Conservation (phyloP, 2,888 invertebrate species). For the Cyaniris semiargus region DNA sequence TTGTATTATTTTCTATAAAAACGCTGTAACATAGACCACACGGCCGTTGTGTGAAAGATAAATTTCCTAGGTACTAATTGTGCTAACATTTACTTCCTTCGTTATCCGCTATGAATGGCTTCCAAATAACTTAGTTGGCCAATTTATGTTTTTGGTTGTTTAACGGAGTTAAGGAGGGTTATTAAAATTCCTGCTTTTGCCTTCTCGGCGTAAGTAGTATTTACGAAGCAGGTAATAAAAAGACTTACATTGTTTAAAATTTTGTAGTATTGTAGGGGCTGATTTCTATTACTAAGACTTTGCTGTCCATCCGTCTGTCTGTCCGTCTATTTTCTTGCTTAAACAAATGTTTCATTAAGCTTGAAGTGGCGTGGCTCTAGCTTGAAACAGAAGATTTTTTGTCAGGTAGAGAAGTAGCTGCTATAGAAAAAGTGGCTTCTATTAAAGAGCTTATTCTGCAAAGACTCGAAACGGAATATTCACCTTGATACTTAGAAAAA, state of each 20-base stretch:
- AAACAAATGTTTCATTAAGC: too few species aligned
- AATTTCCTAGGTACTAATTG: conserved; percentile 26
- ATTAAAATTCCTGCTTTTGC: conserved; percentile 9
- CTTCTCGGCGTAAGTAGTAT: neutral
- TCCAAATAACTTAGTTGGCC: conserved; percentile 10
- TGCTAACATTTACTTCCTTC: conserved; percentile 20
- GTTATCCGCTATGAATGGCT: conserved; percentile 11
- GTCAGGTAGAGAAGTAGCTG: too few species aligned
- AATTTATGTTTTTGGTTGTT: conserved; percentile 22
- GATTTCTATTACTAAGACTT: too few species aligned
- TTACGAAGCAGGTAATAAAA: neutral
- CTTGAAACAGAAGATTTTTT: too few species aligned
- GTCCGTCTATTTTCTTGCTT: too few species aligned
- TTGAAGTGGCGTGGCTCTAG: too few species aligned
- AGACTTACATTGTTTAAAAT: too few species aligned
- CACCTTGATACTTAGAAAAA: neutral
- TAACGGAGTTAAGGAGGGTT: neutral
- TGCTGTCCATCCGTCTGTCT: too few species aligned
- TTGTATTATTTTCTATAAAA: neutral
- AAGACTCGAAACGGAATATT: too few species aligned
- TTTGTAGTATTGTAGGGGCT: too few species aligned
- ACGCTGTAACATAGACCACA: neutral
- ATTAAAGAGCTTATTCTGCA: too few species aligned
- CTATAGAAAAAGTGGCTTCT: too few species aligned
- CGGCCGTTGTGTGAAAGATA: conserved; percentile 2